phyloP scores from a whole-genome alignment of 2,113 vertebrate genomes.

The Eretmochelys imbricata region DNA sequence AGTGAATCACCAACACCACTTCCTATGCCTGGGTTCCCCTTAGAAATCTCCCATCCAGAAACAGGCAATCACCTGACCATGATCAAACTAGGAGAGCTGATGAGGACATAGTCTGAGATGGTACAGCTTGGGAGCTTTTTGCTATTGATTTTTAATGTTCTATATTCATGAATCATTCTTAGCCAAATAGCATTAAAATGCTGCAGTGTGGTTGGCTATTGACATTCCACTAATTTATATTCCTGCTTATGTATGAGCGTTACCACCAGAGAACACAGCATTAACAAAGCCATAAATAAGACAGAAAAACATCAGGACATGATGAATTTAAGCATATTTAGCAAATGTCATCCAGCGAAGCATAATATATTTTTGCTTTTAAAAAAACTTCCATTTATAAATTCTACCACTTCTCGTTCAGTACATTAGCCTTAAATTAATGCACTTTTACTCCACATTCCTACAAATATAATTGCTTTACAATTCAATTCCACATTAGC shows the following conservation, averaged over 20 bases:
- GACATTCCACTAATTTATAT: slow-evolving; percentile 33
- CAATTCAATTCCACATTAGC: slow-evolving; percentile 2
- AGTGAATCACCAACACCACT: not conserved
- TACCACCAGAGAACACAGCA: slow-evolving; percentile 2
- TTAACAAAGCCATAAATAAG: slow-evolving; percentile 39
- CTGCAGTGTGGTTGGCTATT: slow-evolving; percentile 7
- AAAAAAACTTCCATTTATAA: slow-evolving; percentile 47
- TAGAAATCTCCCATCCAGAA: not conserved
- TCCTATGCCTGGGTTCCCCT: not conserved
- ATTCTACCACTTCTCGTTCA: slow-evolving; percentile 20
- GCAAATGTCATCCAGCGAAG: slow-evolving; percentile 19
- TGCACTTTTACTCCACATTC: slow-evolving; percentile 37
- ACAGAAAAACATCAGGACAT: not conserved
- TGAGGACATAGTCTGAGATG: slow-evolving; percentile 31
- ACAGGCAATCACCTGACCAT: not conserved
- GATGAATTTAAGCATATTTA: slow-evolving; percentile 28
- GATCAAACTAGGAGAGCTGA: not conserved
- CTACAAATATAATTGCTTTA: slow-evolving; percentile 55
- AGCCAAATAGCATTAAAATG: slow-evolving; percentile 10
- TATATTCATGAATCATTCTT: not conserved
- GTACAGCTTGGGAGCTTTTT: not conserved
- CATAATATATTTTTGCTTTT: slow-evolving; percentile 38
- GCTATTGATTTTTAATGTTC: slow-evolving; percentile 22
- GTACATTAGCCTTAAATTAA: slow-evolving; percentile 53
- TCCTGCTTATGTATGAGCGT: slow-evolving; percentile 2